A percentile compares a stretch with the other conserved stretches of the same genome.
Conservation (phyloP, 2,113 vertebrate species). For the Oplegnathus fasciatus region DNA sequence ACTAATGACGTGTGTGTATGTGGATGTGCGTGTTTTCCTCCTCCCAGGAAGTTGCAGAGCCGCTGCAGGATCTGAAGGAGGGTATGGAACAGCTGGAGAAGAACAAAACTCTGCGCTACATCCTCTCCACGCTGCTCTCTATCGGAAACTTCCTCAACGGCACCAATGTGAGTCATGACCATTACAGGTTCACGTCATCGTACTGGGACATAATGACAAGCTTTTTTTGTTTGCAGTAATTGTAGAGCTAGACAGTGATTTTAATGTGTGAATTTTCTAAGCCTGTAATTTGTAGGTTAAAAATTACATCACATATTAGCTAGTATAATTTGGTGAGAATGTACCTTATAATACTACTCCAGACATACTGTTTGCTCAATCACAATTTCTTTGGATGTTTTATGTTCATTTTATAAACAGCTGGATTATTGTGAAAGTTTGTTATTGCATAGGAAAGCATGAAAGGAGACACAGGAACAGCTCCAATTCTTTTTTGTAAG, state of each 20-base stretch:
- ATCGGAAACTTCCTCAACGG: slow-evolving; percentile 98
- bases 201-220: slow-evolving; percentile 11
- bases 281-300: slow-evolving; percentile 7
- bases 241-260: not conserved
- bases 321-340: not conserved
- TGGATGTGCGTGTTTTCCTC: slow-evolving; percentile 16
- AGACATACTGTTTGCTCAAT: no score
- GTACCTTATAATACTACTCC: not conserved
- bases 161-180: slow-evolving; percentile 89
- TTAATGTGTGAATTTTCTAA: slow-evolving; percentile 1
- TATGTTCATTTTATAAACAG: not conserved
- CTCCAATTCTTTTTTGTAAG: not conserved
- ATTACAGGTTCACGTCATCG: not conserved
- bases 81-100: slow-evolving; percentile 99
- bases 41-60: slow-evolving; percentile 95
- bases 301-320: slow-evolving; percentile 22
- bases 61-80: slow-evolving; percentile 96
- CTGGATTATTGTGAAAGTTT: not conserved
- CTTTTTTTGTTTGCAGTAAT: not conserved
- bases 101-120: slow-evolving; percentile 94
- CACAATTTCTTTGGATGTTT: not conserved
- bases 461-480: not conserved
- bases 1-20: slow-evolving; percentile 36
- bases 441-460: not conserved
- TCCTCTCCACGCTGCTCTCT: slow-evolving; percentile 93